These are phyloP conservation scores for Sebastes oblongus DNA, from an alignment of 2,797 vertebrate species.

Conservation along the genomic window DNA sequence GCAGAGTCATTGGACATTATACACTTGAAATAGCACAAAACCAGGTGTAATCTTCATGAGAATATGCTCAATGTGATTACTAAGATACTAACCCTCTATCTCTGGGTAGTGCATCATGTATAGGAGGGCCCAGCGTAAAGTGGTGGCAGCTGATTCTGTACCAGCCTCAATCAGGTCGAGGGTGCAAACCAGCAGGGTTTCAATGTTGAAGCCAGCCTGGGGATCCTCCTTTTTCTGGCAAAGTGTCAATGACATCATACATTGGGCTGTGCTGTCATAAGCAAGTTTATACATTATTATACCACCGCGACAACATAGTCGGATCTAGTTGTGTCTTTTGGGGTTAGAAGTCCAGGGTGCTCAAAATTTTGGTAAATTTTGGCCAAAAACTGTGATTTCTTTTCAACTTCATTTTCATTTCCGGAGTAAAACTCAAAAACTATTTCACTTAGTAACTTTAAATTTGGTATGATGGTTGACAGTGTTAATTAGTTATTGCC, in stretches of 20 bases:
- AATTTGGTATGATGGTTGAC: too few relatives aligned
- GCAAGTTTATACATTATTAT: background rate
- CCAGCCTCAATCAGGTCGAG: slow-evolving; percentile 84
- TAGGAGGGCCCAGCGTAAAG: slow-evolving; percentile 84
- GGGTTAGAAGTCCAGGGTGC: too few relatives aligned
- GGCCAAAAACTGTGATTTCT: too few relatives aligned
- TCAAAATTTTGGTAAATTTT: too few relatives aligned
- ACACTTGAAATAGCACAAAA: background rate
- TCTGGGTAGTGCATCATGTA: slow-evolving; percentile 86
- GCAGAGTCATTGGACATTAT: background rate
- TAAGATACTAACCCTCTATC: slow-evolving; percentile 80
- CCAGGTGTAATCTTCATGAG: too few relatives aligned
- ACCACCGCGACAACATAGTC: too few relatives aligned
- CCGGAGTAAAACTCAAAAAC: too few relatives aligned
- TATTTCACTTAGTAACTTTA: too few relatives aligned
- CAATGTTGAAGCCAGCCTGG: slow-evolving; percentile 80
- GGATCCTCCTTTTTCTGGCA: slow-evolving; percentile 76
- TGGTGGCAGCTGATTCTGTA: slow-evolving; percentile 77
- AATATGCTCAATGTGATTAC: background rate
- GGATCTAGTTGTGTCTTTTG: too few relatives aligned
- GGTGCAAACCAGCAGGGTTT: slow-evolving; percentile 70
- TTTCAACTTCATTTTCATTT: too few relatives aligned
- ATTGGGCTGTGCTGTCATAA: background rate
- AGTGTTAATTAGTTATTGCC: too few relatives aligned
- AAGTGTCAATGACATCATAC: background rate